Conservation (phyloP, 2,888 invertebrate genomes). For the Archips xylosteana region DNA sequence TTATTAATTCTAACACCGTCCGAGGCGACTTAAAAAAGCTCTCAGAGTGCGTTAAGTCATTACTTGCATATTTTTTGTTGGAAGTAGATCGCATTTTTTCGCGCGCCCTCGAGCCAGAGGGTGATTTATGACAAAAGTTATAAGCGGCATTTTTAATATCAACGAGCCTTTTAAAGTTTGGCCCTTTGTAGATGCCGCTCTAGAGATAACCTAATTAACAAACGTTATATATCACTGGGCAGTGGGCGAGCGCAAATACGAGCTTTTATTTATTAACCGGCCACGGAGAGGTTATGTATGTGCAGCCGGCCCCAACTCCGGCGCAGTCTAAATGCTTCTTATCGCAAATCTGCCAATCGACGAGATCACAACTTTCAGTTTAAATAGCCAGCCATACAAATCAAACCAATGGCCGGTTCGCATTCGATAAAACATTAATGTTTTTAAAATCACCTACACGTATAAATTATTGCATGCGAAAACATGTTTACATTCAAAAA, state of each 20-base stretch:
- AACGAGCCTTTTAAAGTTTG: slow-evolving; percentile 75
- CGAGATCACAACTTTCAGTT: slow-evolving; percentile 63
- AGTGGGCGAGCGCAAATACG: slow-evolving; percentile 73
- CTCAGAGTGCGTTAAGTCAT: slow-evolving; percentile 77
- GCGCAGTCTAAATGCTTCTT: slow-evolving; percentile 65
- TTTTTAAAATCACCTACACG: slow-evolving; percentile 1
- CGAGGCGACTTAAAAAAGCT: slow-evolving; percentile 77
- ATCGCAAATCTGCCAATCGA: slow-evolving; percentile 65
- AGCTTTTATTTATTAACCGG: slow-evolving; percentile 72
- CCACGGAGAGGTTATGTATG: slow-evolving; percentile 59
- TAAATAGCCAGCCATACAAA: slow-evolving; percentile 48
- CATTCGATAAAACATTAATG: slow-evolving; percentile 26
- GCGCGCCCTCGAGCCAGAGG: slow-evolving; percentile 78
- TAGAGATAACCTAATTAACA: slow-evolving; percentile 84
- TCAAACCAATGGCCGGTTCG: slow-evolving; percentile 33
- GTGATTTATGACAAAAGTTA: slow-evolving; percentile 84
- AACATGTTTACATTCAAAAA: background rate
- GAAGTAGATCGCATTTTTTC: slow-evolving; percentile 74
- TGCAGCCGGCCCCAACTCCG: slow-evolving; percentile 50
- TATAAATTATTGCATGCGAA: slow-evolving; percentile 20
- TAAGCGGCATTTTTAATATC: slow-evolving; percentile 82
- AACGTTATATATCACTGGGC: slow-evolving; percentile 78
- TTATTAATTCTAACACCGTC: slow-evolving; percentile 79
- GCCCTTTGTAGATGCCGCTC: slow-evolving; percentile 81
- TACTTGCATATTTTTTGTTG: slow-evolving; percentile 84